Conservation (phyloP, 2,797 vertebrate species). For the Alectoris magna region DNA sequence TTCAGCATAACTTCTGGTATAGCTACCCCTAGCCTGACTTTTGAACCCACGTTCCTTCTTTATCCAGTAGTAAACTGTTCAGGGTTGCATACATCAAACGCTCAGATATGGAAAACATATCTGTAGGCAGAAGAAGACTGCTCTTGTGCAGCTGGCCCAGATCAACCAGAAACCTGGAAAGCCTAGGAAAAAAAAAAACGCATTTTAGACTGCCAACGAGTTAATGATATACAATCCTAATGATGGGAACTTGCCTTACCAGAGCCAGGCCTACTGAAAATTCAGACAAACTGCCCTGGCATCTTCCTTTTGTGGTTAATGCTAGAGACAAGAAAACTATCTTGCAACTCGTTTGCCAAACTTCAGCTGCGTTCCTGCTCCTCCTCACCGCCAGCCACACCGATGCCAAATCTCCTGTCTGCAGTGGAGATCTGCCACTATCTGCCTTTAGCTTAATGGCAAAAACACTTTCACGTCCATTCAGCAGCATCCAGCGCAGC, state of each 20-base stretch:
- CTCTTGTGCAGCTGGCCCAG: fast-evolving
- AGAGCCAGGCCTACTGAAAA: not conserved
- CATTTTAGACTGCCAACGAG: not conserved
- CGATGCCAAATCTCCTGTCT: not conserved
- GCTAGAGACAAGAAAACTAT: not conserved
- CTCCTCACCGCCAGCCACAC: fast-evolving
- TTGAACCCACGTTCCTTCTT: not conserved
- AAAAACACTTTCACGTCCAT: fast-evolving
- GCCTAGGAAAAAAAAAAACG: not conserved
- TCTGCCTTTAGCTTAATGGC: fast-evolving
- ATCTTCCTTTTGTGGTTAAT: not conserved
- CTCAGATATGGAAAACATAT: not conserved
- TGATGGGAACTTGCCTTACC: not conserved
- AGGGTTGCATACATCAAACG: not conserved
- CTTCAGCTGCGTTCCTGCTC: not conserved
- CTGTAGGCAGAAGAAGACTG: not conserved
- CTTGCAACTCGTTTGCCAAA: fast-evolving
- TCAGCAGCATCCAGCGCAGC: not conserved
- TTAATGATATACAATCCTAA: not conserved
- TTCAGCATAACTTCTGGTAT: not conserved
- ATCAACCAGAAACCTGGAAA: not conserved
- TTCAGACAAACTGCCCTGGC: not conserved
- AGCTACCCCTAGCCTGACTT: not conserved
- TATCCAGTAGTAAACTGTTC: not conserved
- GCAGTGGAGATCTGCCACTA: not conserved